A percentile compares a stretch with the other conserved stretches of the same genome.
These are phyloP conservation scores for Deilephila porcellus DNA, from an alignment of 2,888 invertebrate genomes.

Conservation along the genomic window DNA sequence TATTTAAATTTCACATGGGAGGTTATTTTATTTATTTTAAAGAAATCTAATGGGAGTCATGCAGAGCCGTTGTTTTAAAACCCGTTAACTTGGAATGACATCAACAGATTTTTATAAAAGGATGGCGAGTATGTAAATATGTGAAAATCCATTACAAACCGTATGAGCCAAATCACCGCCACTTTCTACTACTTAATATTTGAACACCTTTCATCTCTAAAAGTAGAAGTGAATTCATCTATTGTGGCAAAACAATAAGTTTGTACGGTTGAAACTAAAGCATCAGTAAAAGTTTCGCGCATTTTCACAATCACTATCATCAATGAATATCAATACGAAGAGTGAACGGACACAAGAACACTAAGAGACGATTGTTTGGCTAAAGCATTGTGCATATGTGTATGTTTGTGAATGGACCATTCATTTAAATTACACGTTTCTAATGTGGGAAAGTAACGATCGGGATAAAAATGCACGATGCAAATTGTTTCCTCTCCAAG, in stretches of 20 bases:
- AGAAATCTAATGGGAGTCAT: background rate
- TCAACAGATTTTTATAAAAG: too few relatives aligned
- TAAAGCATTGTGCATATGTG: slow-evolving; percentile 60
- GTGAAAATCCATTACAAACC: background rate
- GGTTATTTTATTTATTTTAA: slow-evolving; percentile 3
- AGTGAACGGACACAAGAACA: slow-evolving; percentile 55
- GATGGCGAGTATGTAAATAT: too few relatives aligned
- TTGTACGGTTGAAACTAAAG: slow-evolving; percentile 42
- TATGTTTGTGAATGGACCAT: slow-evolving; percentile 63
- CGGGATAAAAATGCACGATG: slow-evolving; percentile 62
- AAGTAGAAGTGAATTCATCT: slow-evolving; percentile 50
- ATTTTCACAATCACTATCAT: slow-evolving; percentile 70
- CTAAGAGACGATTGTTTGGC: slow-evolving; percentile 64
- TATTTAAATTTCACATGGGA: slow-evolving; percentile 16
- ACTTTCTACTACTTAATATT: slow-evolving; percentile 47
- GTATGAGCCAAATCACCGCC: slow-evolving; percentile 28
- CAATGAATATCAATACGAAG: slow-evolving; percentile 63
- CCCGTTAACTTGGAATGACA: too few relatives aligned
- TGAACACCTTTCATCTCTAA: slow-evolving; percentile 35
- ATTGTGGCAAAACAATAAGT: slow-evolving; percentile 59
- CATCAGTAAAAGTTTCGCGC: slow-evolving; percentile 60
- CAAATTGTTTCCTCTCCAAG: slow-evolving; percentile 64
- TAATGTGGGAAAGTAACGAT: slow-evolving; percentile 70
- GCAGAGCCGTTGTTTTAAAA: background rate
- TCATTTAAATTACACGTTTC: slow-evolving; percentile 75